Base-by-base conservation (phyloP, 2,888 invertebrate species). In the Eristalis tenax region DNA sequence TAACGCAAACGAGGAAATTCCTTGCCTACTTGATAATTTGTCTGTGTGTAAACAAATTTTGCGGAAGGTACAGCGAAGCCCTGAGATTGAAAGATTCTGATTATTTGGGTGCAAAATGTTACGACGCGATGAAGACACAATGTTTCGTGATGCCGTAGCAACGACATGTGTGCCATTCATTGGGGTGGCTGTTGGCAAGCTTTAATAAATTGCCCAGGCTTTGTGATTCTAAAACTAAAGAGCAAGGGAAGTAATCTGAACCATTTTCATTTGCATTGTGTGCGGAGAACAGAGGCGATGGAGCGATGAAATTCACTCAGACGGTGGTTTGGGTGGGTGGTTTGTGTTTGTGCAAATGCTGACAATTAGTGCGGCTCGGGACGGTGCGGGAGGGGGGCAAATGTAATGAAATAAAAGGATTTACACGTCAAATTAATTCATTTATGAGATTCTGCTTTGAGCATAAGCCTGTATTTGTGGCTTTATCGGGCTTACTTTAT, bases 1-100 rank as follows among this genome's bases (percentile, higher is more conserved):
- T 87, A 87, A 87, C 68, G 64, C n/a, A 35, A 26, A 80, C 61
- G 61, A 76, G 87, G 80, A 83, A 83, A 69, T 80, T 80, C 79
- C 87, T 83, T 87, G 63, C 70, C 43, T 26, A 73, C 40, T 75
- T 79, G 79, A 81, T 83, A 79, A 80, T 73, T 83, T 80, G 76
- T 83, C 64, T 69, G 76, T 80, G 59, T 69, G 68, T 64, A 64
- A 83, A 65, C 75, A 64, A 75, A 83, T 5, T 82, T 70, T 70
- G 65, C 82, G 57, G 70, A 70, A 70, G 75, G 65, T 65, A 50
- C 63, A 50, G 70, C 76, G 32, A 59, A 73, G 38, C 73, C 68
- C 50, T 18, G 35, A 79, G 73, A 82, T 78, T 82, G 77, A 82
- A 68, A 64, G 73, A 69, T 71, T 73, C 56, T 56, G 56, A 70